Conservation (phyloP, 1,140 invertebrate species). For the Habropoda laboriosa region DNA sequence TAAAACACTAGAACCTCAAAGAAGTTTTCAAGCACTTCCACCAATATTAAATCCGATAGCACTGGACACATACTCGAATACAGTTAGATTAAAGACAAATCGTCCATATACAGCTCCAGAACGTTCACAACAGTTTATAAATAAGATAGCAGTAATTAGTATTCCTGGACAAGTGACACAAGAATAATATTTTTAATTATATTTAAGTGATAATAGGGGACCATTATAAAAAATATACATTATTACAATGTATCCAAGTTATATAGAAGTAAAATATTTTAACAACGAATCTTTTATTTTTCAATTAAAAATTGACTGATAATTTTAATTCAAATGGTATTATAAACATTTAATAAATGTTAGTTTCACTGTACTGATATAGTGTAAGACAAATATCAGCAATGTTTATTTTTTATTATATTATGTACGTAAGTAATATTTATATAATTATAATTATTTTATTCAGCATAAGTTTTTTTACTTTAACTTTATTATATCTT, state of each 20-base stretch:
- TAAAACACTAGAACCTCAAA: constrained; percentile 33
- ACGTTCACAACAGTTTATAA: constrained; percentile 46
- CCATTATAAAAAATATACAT: constrained; percentile 19
- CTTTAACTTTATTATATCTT: constrained; percentile 49
- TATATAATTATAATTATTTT: constrained; percentile 13
- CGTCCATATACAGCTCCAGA: constrained; percentile 71
- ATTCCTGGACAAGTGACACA: constrained; percentile 72
- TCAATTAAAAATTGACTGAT: constrained; percentile 7
- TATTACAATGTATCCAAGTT: not conserved
- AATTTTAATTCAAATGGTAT: not conserved
- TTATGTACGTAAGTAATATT: not conserved
- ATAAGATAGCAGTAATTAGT: constrained; percentile 53
- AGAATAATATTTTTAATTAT: constrained; percentile 44
- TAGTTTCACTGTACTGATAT: not conserved
- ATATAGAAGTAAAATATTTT: constrained; percentile 6
- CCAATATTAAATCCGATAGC: constrained; percentile 58
- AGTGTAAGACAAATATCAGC: not conserved
- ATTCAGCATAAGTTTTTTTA: constrained; percentile 8
- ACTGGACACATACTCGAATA: constrained; percentile 27
- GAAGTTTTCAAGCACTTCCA: constrained; percentile 35
- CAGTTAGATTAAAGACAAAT: constrained; percentile 20
- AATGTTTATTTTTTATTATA: constrained; percentile 2
- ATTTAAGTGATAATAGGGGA: constrained; percentile 30
- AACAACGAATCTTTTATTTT: constrained; percentile 29
- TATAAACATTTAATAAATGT: constrained; percentile 6